A percentile compares a stretch with the other conserved stretches of the same genome.
phyloP scores from a whole-genome alignment of 1,140 invertebrate genomes.

The Bathynomus jamesi region DNA sequence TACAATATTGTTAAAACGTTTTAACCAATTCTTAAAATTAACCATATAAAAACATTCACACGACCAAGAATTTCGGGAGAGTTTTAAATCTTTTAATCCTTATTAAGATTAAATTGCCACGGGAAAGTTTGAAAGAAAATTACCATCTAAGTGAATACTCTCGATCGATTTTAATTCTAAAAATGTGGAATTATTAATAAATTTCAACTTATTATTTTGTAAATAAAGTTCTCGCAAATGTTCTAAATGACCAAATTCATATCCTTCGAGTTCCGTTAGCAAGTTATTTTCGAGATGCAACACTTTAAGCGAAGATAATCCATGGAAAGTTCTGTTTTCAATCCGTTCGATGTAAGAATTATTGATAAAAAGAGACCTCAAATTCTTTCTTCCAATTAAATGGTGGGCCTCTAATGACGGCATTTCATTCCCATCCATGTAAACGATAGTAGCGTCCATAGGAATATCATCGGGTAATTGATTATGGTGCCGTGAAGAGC shows the following conservation, averaged over 20 bases:
- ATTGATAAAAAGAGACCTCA: conserved; percentile 76
- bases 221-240: conserved; percentile 74
- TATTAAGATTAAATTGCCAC: conserved; percentile 70
- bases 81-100: conserved; percentile 58
- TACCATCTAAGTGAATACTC: conserved; percentile 72
- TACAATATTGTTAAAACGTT: conserved; percentile 50
- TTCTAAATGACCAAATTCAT: conserved; percentile 77
- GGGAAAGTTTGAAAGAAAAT: conserved; percentile 67
- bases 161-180: conserved; percentile 66
- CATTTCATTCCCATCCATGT: conserved; percentile 81
- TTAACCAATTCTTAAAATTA: conserved; percentile 71
- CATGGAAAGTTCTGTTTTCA: conserved; percentile 86
- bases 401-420: conserved; percentile 74
- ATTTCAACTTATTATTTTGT: conserved; percentile 71
- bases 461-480: conserved; percentile 76
- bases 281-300: conserved; percentile 79
- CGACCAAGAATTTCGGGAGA: conserved; percentile 77
- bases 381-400: conserved; percentile 84
- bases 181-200: conserved; percentile 72
- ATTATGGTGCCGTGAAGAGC: conserved; percentile 62
- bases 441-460: conserved; percentile 88
- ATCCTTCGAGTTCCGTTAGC: conserved; percentile 68
- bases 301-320: conserved; percentile 66
- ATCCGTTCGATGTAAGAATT: conserved; percentile 73
- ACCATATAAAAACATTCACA: conserved; percentile 84